Conservation (phyloP, 2,113 vertebrate species). For the Caracal caracal region DNA sequence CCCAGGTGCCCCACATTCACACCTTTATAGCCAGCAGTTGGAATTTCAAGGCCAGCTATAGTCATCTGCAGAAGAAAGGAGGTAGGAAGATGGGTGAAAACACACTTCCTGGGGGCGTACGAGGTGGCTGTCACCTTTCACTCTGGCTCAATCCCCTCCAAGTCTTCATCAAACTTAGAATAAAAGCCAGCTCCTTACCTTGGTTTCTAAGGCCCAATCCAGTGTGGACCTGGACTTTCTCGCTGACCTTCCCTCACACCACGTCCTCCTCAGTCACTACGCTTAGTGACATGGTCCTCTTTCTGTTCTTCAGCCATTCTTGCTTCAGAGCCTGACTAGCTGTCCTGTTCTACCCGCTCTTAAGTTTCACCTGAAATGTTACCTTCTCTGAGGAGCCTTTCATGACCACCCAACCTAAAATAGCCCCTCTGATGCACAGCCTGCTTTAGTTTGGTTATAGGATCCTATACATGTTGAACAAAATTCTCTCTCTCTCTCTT, state of each 20-base stretch:
- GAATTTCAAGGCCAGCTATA: background rate
- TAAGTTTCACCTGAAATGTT: background rate
- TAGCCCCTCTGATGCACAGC: background rate
- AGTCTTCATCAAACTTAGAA: background rate
- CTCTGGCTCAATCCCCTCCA: background rate
- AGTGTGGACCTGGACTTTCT: accelerated
- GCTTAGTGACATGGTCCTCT: background rate
- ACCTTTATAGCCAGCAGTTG: background rate
- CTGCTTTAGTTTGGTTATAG: background rate
- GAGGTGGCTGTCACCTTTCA: background rate
- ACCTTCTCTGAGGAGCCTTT: background rate
- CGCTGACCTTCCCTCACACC: background rate
- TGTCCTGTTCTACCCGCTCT: background rate
- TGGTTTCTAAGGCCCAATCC: background rate
- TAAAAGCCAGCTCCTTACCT: background rate
- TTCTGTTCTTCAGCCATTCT: background rate
- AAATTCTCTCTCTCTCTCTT: background rate
- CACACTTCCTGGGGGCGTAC: accelerated
- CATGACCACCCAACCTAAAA: background rate
- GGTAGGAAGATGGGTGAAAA: background rate
- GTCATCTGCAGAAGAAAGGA: background rate
- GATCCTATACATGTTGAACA: accelerated
- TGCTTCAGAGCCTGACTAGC: background rate
- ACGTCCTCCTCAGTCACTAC: accelerated
- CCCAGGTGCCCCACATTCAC: background rate